phyloP scores from a whole-genome alignment of 1,140 invertebrate genomes.

The Metaphire vulgaris region DNA sequence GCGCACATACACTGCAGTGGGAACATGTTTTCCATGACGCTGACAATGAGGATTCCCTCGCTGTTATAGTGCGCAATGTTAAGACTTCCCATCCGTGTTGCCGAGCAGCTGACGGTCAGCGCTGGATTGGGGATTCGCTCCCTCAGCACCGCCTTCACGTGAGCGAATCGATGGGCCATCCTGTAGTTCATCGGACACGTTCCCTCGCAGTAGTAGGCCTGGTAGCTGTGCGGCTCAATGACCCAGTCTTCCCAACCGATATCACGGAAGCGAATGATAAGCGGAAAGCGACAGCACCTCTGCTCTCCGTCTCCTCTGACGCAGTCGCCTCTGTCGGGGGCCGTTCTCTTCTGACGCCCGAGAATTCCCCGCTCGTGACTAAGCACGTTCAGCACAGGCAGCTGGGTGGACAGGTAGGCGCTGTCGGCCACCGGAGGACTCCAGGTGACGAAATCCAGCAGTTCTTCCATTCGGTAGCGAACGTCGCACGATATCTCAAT shows the following conservation, averaged over 20 bases:
- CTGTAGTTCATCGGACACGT: constrained; percentile 40
- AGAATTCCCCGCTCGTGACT: constrained; percentile 16
- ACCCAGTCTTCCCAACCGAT: constrained; percentile 44
- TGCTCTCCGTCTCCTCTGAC: constrained; percentile 35
- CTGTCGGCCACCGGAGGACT: neutral
- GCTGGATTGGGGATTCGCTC: neutral
- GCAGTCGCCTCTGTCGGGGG: constrained; percentile 24
- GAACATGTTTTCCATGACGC: neutral
- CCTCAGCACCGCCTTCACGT: neutral
- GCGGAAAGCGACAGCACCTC: constrained; percentile 41
- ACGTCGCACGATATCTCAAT: constrained; percentile 26
- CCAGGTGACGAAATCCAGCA: constrained; percentile 8
- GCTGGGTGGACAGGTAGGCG: neutral
- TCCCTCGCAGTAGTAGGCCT: constrained; percentile 43
- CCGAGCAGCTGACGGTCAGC: neutral
- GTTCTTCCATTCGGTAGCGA: constrained; percentile 22
- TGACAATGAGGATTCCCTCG: neutral
- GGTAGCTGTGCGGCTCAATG: constrained; percentile 37
- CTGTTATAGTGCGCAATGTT: neutral
- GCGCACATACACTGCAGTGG: neutral
- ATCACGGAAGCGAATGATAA: constrained; percentile 39
- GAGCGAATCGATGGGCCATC: constrained; percentile 30
- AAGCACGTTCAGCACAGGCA: constrained; percentile 15
- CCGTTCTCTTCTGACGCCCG: neutral
- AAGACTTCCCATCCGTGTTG: neutral